Base-by-base conservation (phyloP, 1,140 invertebrate genomes). In the Papilio polyxenes region DNA sequence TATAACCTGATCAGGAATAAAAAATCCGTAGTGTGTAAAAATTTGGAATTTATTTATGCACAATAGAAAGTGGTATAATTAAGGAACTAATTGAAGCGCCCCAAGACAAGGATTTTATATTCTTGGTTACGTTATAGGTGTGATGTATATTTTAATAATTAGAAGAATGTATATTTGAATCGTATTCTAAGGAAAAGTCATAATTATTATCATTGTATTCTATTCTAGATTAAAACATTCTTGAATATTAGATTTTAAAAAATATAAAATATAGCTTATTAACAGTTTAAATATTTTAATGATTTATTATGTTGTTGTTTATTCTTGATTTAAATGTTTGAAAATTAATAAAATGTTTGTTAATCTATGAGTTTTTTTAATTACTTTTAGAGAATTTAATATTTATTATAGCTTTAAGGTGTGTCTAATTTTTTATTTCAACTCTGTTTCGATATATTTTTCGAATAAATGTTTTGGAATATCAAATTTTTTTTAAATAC, bases 331-430 rank as follows among this genome's bases (percentile, higher is more conserved):
- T 83, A 83, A 79, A 56, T 88, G 87, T 88, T 88, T 86, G 82
- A 83, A 86, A 86, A 88, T 85, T 85, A 85, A 86, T 86, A 84
- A 88, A 88, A 83, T 85, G 86, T 83, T 85, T 85, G 83, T 88
- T 86, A 83, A 79, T 62, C 56, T 62, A 62, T 62, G 1, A 20
- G 44, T 6, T 79, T 11, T 62, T 53, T 53, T 15, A 20, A 3
- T 31, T 31, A 56, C 17, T 56, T 56, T 15, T 3, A 17, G 7
- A 9, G 48, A 49, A 9, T n/a, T n/a, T n/a, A n/a, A n/a, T n/a
- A n/a, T n/a, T n/a, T n/a, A n/a, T n/a, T n/a, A n/a, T n/a, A n/a
- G n/a, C n/a, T n/a, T n/a, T n/a, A n/a, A n/a, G n/a, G n/a, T n/a
- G n/a, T n/a, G n/a, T n/a, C n/a, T n/a, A n/a, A n/a, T n/a, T n/a